A percentile compares a stretch with the other conserved stretches of the same genome.
These are phyloP conservation scores for Agrotis ipsilon DNA, from an alignment of 2,888 invertebrate species.

Conservation along the genomic window DNA sequence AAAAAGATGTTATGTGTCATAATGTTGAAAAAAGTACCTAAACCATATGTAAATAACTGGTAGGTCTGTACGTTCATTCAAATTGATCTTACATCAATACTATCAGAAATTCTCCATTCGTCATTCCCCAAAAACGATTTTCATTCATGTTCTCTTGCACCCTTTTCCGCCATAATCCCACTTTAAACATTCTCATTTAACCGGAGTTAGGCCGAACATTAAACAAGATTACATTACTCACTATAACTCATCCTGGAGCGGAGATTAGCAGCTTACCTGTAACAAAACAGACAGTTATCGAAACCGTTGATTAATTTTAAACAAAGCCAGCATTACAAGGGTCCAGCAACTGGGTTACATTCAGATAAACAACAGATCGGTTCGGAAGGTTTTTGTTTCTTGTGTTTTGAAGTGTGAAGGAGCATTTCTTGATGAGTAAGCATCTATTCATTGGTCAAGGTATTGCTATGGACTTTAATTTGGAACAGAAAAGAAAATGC, in stretches of 20 bases:
- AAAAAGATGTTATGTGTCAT: too few relatives aligned
- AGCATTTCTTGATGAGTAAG: slow-evolving; percentile 1
- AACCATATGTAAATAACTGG: too few relatives aligned
- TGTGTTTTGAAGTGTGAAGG: slow-evolving; percentile 23
- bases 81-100: neutral
- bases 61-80: too few relatives aligned
- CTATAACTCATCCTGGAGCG: slow-evolving; percentile 55
- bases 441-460: neutral
- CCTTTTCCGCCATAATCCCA: slow-evolving; percentile 27
- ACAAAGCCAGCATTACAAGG: slow-evolving; percentile 46
- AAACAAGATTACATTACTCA: slow-evolving; percentile 60
- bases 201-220: slow-evolving; percentile 37
- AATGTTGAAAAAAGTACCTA: neutral
- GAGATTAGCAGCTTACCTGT: slow-evolving; percentile 64
- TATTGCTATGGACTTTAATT: neutral
- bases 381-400: slow-evolving; percentile 8
- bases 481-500: neutral
- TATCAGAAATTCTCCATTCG: neutral
- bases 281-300: slow-evolving; percentile 64
- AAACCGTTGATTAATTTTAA: slow-evolving; percentile 57
- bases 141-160: neutral
- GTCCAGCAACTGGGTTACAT: slow-evolving; percentile 23
- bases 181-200: slow-evolving; percentile 32
- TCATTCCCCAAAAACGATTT: neutral
- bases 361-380: neutral